Base-by-base conservation (phyloP, 2,888 invertebrate species). In the Listrodromus nycthemerus region DNA sequence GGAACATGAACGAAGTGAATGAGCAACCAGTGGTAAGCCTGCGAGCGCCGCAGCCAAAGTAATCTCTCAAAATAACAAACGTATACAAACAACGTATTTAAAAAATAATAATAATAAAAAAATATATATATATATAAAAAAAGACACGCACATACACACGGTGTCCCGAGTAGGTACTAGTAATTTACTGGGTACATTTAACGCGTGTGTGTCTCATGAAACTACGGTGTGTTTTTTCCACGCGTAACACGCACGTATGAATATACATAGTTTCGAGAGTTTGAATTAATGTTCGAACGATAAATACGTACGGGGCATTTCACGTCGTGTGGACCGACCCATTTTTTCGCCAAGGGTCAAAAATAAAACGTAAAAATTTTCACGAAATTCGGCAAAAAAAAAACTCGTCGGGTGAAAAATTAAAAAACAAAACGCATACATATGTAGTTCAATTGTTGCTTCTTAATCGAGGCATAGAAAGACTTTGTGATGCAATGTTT, bases 21-120 rank as follows among this genome's bases (percentile, higher is more conserved):
- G 92, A 92, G 92, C 92, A 92, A 93, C 90, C 90, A 92, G 93
- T 91, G 93, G 92, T 92, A 92, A 93, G 93, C 92, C 90, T 91
- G 92, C 92, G 92, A 93, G 92, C 92, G 93, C 88, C 92, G 92
- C 92, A 91, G 90, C 91, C 89, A 90, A 91, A 91, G 80, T 83
- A 82, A 87, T 82, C 66, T 63, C 82, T 80, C 63, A 70, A 80
- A 82, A 48, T 82, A 78, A 82, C 74, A 71, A 77, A 80, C 76
- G 76, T 45, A 77, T 58, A 81, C 41, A 61, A 67, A 67, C 67
- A 48, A 67, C 67, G 45, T 37, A 45, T 30, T 73, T 24, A 52
- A 80, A 45, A 27, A 21, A 48, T 63, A 77, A 24, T 7, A 55
- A 48, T 41, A 45, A 45, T 48, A 24, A 67, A 16, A 41, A 41